Conservation (phyloP, 2,888 invertebrate species). For the Chalcosyrphus nemorum region DNA sequence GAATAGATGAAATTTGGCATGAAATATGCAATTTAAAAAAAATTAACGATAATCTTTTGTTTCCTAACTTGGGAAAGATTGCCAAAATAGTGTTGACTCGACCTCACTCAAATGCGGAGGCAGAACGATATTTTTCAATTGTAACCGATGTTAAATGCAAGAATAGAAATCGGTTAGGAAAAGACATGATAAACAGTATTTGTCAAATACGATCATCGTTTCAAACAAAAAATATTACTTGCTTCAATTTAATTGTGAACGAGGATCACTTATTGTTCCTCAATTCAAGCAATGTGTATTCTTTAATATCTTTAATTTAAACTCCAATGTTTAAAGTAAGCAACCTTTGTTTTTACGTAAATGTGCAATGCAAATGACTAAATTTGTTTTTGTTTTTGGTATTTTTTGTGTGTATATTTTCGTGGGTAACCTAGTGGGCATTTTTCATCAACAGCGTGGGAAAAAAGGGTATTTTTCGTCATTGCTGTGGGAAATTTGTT, state of each 20-base stretch:
- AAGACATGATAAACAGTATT: conserved; percentile 21
- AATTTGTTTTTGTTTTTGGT: too few relatives aligned
- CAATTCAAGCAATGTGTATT: too few relatives aligned
- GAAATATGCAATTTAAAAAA: conserved; percentile 8
- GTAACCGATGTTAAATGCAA: conserved; percentile 17
- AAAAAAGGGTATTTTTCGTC: too few relatives aligned
- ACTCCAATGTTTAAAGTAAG: too few relatives aligned
- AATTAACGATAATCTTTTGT: not conserved
- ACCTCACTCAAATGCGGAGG: conserved; percentile 3
- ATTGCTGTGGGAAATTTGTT: too few relatives aligned
- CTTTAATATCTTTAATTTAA: too few relatives aligned
- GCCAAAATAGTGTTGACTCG: conserved; percentile 2
- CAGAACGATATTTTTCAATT: conserved; percentile 3
- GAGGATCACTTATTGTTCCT: too few relatives aligned
- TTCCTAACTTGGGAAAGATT: conserved; percentile 5
- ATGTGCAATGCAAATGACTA: too few relatives aligned
- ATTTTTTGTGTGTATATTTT: too few relatives aligned
- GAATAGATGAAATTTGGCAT: conserved; percentile 7
- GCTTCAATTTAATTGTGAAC: conserved; percentile 1
- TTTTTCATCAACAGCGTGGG: too few relatives aligned
- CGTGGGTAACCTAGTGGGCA: too few relatives aligned
- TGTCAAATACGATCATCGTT: conserved; percentile 10
- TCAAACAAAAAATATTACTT: conserved; percentile 23
- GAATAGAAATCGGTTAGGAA: conserved; percentile 22
- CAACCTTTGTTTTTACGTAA: too few relatives aligned